Base-by-base conservation (phyloP, 2,113 vertebrate genomes). In the Lepisosteus osseus region DNA sequence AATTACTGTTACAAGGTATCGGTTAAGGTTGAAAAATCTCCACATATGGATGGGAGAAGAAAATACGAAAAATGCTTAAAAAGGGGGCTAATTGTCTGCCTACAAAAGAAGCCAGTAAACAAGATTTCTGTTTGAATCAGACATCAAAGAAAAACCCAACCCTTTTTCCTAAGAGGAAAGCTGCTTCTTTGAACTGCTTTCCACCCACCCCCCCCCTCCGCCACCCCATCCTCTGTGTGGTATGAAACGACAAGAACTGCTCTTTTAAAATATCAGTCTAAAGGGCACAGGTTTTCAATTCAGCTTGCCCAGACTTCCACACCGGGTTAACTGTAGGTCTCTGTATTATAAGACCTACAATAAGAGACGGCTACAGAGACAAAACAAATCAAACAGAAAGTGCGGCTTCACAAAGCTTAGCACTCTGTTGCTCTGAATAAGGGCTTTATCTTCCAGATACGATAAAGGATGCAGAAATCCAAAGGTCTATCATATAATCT, bases 71-170 rank as follows among this genome's bases (percentile, higher is more conserved):
- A 51, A 41, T 65, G 8, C 44, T 29, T 63, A 17, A 63, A 63
- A 65, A 65, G 3, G 9, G 42, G 2, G 64, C 7, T 65, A 65
- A 66, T 47, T 47, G 62, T 51, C 70, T 15, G 64, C 54, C 42
- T 29, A 41, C 61, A 7, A 63, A 56, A 6, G 7, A 65, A 17
- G 17, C 47, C 56, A 47, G 67, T 69, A 74, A 74, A 68, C 67
- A 67, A 69, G 72, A 74, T 65, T 61, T 61, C 67, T 74, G 72
- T 74, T 61, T 68, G 72, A 74, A 74, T 64, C 59, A 47, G 67
- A 74, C 67, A 74, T 74, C 72, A 74, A 74, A 74, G 72, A 15
- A 51, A 57, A 43, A 3, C 6, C 5, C 12, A 45, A 47, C 14
- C 61, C 72, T 68, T 74, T 57, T 62, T 74, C 61, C 72, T 62